Conservation (phyloP, 2,113 vertebrate species). For the Epinephelus cyanopodus region DNA sequence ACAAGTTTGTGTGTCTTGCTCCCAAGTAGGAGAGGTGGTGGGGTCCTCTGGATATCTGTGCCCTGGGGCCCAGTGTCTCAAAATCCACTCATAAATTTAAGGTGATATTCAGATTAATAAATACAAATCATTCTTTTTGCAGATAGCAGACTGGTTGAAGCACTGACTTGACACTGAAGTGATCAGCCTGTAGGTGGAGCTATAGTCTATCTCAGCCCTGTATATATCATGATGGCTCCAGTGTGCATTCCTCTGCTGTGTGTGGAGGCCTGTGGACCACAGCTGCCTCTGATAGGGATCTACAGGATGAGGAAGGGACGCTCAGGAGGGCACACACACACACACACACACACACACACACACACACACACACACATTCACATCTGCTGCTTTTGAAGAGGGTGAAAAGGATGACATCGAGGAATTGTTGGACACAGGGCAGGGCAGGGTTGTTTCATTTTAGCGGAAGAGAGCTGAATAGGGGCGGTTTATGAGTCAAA, state of each 20-base stretch:
- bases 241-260: slow-evolving; percentile 39
- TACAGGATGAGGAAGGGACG: slow-evolving; percentile 51
- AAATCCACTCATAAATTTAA: no score
- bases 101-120: neutral
- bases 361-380: slow-evolving; percentile 30
- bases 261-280: slow-evolving; percentile 53
- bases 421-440: slow-evolving; percentile 21
- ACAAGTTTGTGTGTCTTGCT: no score
- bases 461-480: slow-evolving; percentile 51
- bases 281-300: slow-evolving; percentile 73
- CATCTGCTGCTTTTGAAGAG: slow-evolving; percentile 44
- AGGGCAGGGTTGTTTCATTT: slow-evolving; percentile 36
- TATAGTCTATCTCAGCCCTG: slow-evolving; percentile 16
- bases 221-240: slow-evolving; percentile 4
- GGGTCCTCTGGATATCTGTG: no score
- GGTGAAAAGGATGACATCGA: slow-evolving; percentile 26
- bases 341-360: slow-evolving; percentile 12
- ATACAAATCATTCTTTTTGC: no score
- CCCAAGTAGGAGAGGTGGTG: no score
- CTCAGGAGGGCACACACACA: slow-evolving; percentile 36
- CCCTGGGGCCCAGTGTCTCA: no score
- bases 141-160: no score
- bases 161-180: neutral
- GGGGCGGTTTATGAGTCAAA: slow-evolving; percentile 58
- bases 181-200: slow-evolving; percentile 55